Conservation (phyloP, 2,797 vertebrate species). For the Picus viridis region DNA sequence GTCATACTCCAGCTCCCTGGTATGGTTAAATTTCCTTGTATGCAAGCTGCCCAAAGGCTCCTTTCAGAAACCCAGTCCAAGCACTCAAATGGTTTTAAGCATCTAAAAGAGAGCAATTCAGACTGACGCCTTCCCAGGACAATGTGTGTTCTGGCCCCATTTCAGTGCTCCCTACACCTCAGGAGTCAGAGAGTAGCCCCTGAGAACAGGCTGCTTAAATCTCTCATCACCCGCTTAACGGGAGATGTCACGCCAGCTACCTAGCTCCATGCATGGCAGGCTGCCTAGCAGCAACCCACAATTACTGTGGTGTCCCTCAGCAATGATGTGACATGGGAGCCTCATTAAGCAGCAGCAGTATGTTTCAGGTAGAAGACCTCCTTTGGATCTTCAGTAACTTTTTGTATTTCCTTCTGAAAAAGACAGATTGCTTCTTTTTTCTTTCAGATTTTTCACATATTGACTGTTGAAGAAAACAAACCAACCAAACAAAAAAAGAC, state of each 20-base stretch:
- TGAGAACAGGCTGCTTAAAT: constrained; percentile 10
- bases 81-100: not conserved
- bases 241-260: not conserved
- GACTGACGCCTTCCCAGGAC: not conserved
- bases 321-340: rapidly evolving
- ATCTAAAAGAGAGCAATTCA: not conserved
- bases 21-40: not conserved
- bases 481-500: not conserved
- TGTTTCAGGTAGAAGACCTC: not conserved
- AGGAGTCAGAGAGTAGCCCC: not conserved
- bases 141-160: not conserved
- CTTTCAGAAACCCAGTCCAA: not conserved
- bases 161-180: not conserved
- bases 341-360: not conserved
- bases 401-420: not conserved
- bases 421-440: not conserved
- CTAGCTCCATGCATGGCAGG: not conserved
- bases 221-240: not conserved
- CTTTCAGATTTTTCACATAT: not conserved
- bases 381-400: not conserved
- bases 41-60: not conserved
- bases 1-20: not conserved
- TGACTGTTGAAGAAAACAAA: not conserved
- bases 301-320: rapidly evolving
- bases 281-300: not conserved